Base-by-base conservation (phyloP, 2,113 vertebrate genomes). In the Apeltes quadracus region DNA sequence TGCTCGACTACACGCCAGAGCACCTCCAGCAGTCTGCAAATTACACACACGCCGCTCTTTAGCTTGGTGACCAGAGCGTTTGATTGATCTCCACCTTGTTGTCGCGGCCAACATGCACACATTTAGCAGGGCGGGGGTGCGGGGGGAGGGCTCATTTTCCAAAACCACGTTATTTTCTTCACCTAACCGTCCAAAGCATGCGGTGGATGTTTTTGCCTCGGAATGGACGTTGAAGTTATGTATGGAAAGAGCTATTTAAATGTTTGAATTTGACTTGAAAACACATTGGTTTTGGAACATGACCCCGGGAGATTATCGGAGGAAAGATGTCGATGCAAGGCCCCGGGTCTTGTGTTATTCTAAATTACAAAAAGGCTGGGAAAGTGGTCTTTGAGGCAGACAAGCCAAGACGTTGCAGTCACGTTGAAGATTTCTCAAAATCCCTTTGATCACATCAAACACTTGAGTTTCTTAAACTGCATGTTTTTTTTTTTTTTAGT, bases 231-330 rank as follows among this genome's bases (percentile, higher is more conserved):
- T 76, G 55, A 86, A 85, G 69, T 76, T 87, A 85, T 75, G 78
- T 86, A 89, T 88, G 86, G 88, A 93, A 87, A 90, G 82, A 86
- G 58, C 72, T 86, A 58, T 84, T 87, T 68, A 87, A 88, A 92
- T 91, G 90, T 92, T 90, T 92, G 77, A 75, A 83, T 85, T 88
- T 55, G 61, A 87, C 76, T 90, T 88, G 87, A 76, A 88, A 87
- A 91, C 85, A 90, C 78, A 76, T 88, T 78, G 69, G 84, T 84
- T 88, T 88, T 88, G 88, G 90, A 90, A 76, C 78, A 55, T 78
- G 78, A 82, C 75, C 75, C 75, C 2, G 27, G 48, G 81, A 91
- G 84, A 86, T 82, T 84, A 82, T 66, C 23, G 13, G 56, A 87
- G 80, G 87, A 88, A 90, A 78, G 71, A 73, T 50, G 76, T 62